Conservation (phyloP, 2,888 invertebrate species). For the Tenthredo notha region DNA sequence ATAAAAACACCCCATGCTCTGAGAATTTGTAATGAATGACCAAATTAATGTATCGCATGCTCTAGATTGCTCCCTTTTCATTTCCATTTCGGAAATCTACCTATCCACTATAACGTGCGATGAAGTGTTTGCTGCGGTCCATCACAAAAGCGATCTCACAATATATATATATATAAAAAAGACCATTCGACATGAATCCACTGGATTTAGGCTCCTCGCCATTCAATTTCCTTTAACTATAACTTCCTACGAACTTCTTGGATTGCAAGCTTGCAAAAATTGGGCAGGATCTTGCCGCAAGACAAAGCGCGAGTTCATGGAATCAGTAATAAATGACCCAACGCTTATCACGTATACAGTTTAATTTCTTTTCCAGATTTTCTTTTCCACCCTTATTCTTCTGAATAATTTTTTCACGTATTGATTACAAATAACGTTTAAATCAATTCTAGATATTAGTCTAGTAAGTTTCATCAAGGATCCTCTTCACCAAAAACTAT, state of each 20-base stretch:
- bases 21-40: not conserved
- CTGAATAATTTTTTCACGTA: not conserved
- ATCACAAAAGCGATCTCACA: not conserved
- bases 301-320: not conserved
- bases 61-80: not conserved
- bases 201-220: not conserved
- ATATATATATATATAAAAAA: not conserved
- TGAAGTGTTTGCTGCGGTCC: not conserved
- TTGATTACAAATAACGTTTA: too few species aligned
- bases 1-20: not conserved
- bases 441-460: not conserved
- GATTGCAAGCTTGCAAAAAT: conserved; percentile 25
- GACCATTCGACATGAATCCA: not conserved
- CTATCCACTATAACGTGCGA: not conserved
- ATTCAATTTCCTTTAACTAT: conserved; percentile 9
- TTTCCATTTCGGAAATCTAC: not conserved
- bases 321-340: conserved; percentile 11
- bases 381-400: not conserved
- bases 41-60: not conserved
- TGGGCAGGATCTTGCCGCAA: not conserved
- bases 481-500: not conserved
- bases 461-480: not conserved
- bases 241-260: conserved; percentile 4
- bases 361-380: not conserved
- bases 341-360: not conserved